Conservation (phyloP, 2,888 invertebrate genomes). For the Corbicula japonica region DNA sequence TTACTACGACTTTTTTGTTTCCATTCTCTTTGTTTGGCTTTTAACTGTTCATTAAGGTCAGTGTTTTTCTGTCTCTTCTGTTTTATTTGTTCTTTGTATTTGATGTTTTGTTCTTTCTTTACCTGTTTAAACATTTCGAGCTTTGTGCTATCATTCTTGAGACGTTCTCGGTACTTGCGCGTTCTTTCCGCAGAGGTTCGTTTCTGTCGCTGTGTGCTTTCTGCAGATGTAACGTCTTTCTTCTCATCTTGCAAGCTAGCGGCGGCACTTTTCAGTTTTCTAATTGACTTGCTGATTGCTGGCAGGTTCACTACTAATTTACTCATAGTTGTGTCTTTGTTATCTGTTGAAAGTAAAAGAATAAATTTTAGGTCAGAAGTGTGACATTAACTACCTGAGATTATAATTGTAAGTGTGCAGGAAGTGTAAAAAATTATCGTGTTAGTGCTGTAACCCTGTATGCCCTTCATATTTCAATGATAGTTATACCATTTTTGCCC, state of each 20-base stretch:
- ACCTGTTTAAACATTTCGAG: constrained; percentile 20
- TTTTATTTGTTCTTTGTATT: constrained; percentile 28
- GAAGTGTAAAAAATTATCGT: not conserved
- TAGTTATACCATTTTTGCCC: too few species aligned
- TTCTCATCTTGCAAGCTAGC: too few species aligned
- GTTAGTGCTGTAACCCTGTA: not conserved
- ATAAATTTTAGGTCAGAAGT: not conserved
- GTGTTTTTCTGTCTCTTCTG: constrained; percentile 15
- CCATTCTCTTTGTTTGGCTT: constrained; percentile 19
- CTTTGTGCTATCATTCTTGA: not conserved
- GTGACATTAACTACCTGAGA: not conserved
- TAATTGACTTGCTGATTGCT: constrained; percentile 3
- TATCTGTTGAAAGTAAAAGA: not conserved
- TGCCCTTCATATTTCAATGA: too few species aligned
- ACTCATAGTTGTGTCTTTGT: not conserved
- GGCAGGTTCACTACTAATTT: not conserved
- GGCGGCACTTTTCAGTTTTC: not conserved
- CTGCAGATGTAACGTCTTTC: too few species aligned
- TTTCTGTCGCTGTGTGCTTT: not conserved
- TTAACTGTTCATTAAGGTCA: constrained; percentile 10
- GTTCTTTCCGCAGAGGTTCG: not conserved
- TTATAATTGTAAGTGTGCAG: not conserved
- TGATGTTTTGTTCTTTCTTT: constrained; percentile 35
- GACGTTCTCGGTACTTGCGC: constrained; percentile 2
- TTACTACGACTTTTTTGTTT: constrained; percentile 6